Conservation (phyloP, 2,888 invertebrate genomes). For the Pachliopta kotzebuea region DNA sequence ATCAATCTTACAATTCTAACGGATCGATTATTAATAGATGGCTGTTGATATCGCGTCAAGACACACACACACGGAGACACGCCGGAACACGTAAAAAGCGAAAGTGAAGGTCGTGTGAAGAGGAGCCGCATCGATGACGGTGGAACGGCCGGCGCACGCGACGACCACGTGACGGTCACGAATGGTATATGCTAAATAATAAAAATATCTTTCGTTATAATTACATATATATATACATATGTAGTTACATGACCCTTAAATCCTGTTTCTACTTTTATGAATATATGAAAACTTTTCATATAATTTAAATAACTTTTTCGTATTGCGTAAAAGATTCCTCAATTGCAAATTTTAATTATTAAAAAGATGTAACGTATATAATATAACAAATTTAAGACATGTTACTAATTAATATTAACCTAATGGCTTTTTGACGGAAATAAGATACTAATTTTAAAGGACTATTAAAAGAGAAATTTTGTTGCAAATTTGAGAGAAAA, state of each 20-base stretch:
- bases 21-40: conserved; percentile 18
- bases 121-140: conserved; percentile 38
- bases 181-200: background rate
- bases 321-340: too few relatives aligned
- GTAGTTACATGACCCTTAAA: background rate
- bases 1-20: conserved; percentile 11
- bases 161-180: conserved; percentile 3
- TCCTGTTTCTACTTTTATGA: background rate
- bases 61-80: conserved; percentile 15
- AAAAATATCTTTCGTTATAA: background rate
- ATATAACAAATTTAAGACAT: too few relatives aligned
- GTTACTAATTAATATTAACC: too few relatives aligned
- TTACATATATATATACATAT: background rate
- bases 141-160: conserved; percentile 14
- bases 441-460: too few relatives aligned
- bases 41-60: conserved; percentile 14
- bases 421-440: too few relatives aligned
- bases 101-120: conserved; percentile 52
- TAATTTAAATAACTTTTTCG: too few relatives aligned
- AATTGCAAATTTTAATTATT: too few relatives aligned
- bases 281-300: too few relatives aligned
- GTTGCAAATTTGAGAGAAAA: too few relatives aligned
- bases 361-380: too few relatives aligned
- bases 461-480: too few relatives aligned
- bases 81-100: conserved; percentile 40